Evolutionary conservation across 2,888 invertebrate species (phyloP), one percentile per base, ranked within the genome.

Genomic region (Cabera pusaria): DNA sequence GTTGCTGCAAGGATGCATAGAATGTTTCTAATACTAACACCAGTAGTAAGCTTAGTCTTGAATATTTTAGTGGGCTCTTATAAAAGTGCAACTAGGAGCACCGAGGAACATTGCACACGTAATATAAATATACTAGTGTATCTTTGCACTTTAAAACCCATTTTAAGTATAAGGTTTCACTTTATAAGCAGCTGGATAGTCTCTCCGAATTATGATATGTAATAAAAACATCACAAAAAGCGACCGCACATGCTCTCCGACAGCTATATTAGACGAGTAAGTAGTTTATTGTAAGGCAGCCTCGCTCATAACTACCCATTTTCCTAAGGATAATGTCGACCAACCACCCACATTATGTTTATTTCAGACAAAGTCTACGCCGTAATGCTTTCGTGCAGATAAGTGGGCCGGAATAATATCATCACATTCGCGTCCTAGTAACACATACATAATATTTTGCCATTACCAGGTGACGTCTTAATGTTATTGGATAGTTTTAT

Each of bases 291-390:
- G 75, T 77, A 68, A 59, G 72, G 72, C 76, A 66, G 72, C 67
- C 71, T 68, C 68, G 72, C 76, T 78, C 80, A 77, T 82, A 83
- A 82, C 82, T 85, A 78, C 79, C 84, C 79, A 79, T 85, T 83
- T 75, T 77, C 72, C 59, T 60, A 64, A 73, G 78, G 76, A 82
- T 80, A 81, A 79, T 76, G 79, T 72, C 69, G 68, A 73, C 71
- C 74, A 72, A 73, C 70, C 70, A 73, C 69, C 72, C 66, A 74
- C 72, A 62, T 80, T 75, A 82, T 78, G 75, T 81, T 79, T 80
- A 83, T 64, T 78, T 71, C 73, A 67, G 64, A 65, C 69, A 70
- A 74, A 74, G 66, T 72, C 64, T 56, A 65, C 63, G 53, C 60
- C 68, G 67, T 72, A 70, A 72, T 68, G 66, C 62, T 60, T 59